Percentiles rank a stretch among this genome's conserved stretches.
These are phyloP conservation scores for Parasteatoda tepidariorum DNA, from an alignment of 1,140 invertebrate species.

Conservation along the genomic window DNA sequence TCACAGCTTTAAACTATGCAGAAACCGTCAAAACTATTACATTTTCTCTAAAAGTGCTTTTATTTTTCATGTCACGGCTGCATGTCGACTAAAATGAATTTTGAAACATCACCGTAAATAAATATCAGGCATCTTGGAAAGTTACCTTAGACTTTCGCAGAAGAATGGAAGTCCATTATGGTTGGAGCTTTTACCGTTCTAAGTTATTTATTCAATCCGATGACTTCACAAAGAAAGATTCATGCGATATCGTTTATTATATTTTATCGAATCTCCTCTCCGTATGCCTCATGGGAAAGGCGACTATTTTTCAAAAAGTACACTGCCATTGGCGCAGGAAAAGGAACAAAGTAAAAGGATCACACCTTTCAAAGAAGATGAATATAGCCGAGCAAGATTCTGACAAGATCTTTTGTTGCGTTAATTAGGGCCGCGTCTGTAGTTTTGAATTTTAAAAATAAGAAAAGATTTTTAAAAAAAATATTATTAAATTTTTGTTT, in stretches of 20 bases:
- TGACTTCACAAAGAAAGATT: constrained; percentile 56
- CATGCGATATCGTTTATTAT: constrained; percentile 54
- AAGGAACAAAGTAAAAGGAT: neutral
- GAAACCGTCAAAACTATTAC: neutral
- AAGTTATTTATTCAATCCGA: constrained; percentile 53
- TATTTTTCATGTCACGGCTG: neutral
- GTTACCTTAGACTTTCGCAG: neutral
- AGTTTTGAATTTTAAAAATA: neutral
- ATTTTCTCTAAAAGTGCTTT: neutral
- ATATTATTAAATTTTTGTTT: too few species aligned
- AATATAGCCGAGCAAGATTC: neutral
- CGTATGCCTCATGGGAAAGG: constrained; percentile 2
- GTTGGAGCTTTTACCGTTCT: constrained; percentile 36
- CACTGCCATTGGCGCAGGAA: neutral
- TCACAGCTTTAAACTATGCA: too few species aligned
- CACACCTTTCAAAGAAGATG: neutral
- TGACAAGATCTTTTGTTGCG: neutral
- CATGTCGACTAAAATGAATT: neutral
- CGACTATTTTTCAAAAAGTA: constrained; percentile 43
- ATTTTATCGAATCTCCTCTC: constrained; percentile 39
- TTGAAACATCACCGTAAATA: constrained; percentile 40
- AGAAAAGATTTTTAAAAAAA: too few species aligned
- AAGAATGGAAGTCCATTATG: neutral
- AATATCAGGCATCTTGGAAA: neutral
- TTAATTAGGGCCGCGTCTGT: neutral